Conservation (phyloP, 2,113 vertebrate genomes). For the Pluvialis apricaria region DNA sequence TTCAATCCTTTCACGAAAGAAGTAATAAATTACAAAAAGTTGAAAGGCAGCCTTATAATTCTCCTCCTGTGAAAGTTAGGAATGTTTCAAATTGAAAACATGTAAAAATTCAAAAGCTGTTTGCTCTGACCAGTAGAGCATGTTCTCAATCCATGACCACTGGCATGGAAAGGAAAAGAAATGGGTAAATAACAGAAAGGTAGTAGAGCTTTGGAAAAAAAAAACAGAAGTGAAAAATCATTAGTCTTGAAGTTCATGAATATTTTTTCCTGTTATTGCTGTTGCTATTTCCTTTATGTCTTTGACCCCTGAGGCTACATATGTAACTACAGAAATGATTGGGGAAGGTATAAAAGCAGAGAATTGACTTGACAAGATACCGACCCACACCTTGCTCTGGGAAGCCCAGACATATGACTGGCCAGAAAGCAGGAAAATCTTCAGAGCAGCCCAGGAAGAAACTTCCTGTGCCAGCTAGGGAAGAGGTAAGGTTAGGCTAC, state of each 20-base stretch:
- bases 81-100: conserved; percentile 17
- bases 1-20: background rate
- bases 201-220: background rate
- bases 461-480: background rate
- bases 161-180: background rate
- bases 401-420: background rate
- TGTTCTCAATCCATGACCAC: background rate
- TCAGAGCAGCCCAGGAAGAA: background rate
- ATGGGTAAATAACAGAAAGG: background rate
- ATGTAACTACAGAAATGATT: background rate
- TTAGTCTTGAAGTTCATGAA: background rate
- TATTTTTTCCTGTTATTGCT: background rate
- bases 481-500: background rate
- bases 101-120: conserved; percentile 1
- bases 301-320: background rate
- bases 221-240: background rate
- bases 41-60: background rate
- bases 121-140: background rate
- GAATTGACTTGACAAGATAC: background rate
- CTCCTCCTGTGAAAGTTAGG: background rate
- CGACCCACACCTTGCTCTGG: background rate
- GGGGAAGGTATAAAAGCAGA: background rate
- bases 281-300: background rate
- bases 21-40: conserved; percentile 11
- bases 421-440: background rate